Percentiles rank a stretch among this genome's conserved stretches.
Conservation (phyloP, 1,140 invertebrate species). For the Nasonia vitripennis region DNA sequence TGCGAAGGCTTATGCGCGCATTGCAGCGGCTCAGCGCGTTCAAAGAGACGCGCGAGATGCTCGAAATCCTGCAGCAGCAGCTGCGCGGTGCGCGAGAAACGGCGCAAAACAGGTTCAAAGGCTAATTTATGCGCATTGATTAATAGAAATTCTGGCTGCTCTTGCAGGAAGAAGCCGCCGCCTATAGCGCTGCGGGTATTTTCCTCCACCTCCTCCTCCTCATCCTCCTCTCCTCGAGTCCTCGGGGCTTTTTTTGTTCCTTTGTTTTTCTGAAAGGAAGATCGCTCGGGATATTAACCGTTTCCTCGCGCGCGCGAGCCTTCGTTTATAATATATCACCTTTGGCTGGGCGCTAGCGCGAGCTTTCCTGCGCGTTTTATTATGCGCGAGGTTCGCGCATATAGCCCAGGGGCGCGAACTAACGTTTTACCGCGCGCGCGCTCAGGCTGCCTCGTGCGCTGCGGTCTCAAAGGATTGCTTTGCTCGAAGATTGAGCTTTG, state of each 20-base stretch:
- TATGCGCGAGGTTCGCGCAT: background rate
- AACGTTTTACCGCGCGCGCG: background rate
- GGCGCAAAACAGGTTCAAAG: constrained; percentile 28
- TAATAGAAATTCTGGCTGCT: constrained; percentile 36
- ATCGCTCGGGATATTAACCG: constrained; percentile 14
- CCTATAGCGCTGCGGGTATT: background rate
- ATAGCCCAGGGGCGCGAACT: background rate
- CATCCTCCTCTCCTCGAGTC: background rate
- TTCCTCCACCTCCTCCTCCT: background rate
- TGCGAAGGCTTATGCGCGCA: background rate
- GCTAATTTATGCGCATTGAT: constrained; percentile 41
- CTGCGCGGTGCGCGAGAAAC: background rate
- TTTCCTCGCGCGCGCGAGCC: background rate
- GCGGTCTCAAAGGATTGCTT: background rate
- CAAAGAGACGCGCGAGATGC: constrained; percentile 13
- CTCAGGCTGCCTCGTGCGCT: no score
- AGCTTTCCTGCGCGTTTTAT: constrained; percentile 14
- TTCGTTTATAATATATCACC: constrained; percentile 31
- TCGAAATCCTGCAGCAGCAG: constrained; percentile 3
- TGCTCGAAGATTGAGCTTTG: background rate
- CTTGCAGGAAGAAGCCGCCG: background rate
- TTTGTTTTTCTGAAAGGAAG: constrained; percentile 16
- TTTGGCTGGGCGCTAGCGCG: background rate
- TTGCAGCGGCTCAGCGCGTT: background rate
- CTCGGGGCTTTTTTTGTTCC: background rate